Evolutionary conservation across 2,797 vertebrate genomes (phyloP).

Genomic region (Tenualosa ilisha): DNA sequence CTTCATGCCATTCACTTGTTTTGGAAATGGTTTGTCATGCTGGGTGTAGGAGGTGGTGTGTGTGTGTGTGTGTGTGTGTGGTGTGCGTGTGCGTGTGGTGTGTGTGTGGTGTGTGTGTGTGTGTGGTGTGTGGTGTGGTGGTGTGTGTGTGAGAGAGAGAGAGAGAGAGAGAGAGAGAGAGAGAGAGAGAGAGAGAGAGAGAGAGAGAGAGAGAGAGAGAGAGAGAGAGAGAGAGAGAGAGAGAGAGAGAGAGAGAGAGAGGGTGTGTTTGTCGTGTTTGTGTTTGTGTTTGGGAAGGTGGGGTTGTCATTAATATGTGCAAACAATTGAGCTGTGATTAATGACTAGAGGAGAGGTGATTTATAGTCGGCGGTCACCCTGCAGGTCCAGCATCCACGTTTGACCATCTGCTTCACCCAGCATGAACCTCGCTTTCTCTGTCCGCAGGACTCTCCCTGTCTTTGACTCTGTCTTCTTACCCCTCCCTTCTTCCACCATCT

Average conservation of each 20-base stretch:
- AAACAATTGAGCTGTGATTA: slow-evolving; percentile 33
- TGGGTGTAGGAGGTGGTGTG: neutral
- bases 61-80: neutral
- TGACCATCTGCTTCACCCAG: slow-evolving; percentile 32
- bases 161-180: no score
- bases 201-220: no score
- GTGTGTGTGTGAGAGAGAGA: neutral
- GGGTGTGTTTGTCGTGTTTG: neutral
- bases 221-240: no score
- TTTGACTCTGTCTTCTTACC: neutral
- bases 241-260: no score
- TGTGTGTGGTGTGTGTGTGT: neutral
- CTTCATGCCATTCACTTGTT: neutral
- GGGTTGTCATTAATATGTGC: neutral
- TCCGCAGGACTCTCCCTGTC: neutral
- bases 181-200: no score
- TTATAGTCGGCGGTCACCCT: slow-evolving; percentile 43
- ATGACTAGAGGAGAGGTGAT: slow-evolving; percentile 41
- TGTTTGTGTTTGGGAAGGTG: neutral
- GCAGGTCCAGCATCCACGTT: slow-evolving; percentile 32
- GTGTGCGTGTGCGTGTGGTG: no score
- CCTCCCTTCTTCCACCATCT: neutral
- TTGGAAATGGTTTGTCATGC: neutral
- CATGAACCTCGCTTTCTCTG: neutral
- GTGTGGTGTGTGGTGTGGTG: neutral